Base-by-base conservation (phyloP, 2,797 vertebrate genomes). In the Alfaro cultratus region DNA sequence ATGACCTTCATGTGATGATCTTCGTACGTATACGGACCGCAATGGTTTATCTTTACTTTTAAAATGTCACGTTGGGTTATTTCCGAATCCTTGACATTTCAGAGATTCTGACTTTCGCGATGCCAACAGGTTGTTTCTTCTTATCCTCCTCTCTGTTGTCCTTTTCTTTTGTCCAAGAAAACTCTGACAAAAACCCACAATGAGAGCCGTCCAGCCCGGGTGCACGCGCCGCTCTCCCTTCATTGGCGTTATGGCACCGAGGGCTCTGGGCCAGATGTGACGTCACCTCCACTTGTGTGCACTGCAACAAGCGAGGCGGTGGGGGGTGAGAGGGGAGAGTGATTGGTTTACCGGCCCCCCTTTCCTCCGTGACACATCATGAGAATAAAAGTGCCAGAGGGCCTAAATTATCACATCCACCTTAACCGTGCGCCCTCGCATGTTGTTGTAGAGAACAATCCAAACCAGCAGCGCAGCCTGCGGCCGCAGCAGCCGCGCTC, bases 381-480 rank as follows among this genome's bases (percentile, higher is more conserved):
- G 93, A 96, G 96, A 95, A 95, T 95, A 95, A 95, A 95, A 95
- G 93, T 92, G 91, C 87, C 80, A 49, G 83, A 93, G 90, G 68
- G 90, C 94, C 93, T 94, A 94, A 95, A 96, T 96, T 91, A 96
- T 96, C 95, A 93, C 95, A 81, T 96, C 93, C 94, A 96, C 96
- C 95, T 96, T 95, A 92, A 80, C 89, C 90, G 90, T 94, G 95
- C 94, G 93, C 94, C 93, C 92, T 94, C 88, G 86, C 76, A 88
- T 96, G 95, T 96, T 96, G 93, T 95, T 96, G 92, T 94, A 94
- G 94, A 92, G 88, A 84, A 73, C 83, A 76, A 76, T 94, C 95
- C 95, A 96, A 94, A 95, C 94, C 95, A 93, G 86, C 78, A 75
- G 92, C 91, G 87, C 89, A 43, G 94, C 92, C 87, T 94, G 95